Percentiles rank a stretch among this genome's conserved stretches.
Evolutionary conservation across 2,888 invertebrate genomes (phyloP).

Genomic region (Apamea anceps): DNA sequence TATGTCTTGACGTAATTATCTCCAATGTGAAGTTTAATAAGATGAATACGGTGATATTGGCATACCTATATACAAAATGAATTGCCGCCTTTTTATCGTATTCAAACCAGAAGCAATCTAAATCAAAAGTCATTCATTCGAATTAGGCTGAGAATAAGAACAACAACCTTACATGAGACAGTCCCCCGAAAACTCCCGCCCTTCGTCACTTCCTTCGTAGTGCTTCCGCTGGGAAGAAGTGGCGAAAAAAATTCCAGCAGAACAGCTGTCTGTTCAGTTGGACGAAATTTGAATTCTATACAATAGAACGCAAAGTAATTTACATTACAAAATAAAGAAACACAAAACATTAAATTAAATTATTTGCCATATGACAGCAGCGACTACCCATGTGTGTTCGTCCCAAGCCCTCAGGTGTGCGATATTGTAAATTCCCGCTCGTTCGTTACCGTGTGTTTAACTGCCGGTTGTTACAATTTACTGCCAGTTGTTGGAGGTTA

Average conservation of each 20-base stretch:
- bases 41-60: background rate
- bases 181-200: background rate
- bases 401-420: background rate
- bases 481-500: background rate
- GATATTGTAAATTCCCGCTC: slow-evolving; percentile 12
- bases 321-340: background rate
- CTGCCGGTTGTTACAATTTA: slow-evolving; percentile 5
- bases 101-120: background rate
- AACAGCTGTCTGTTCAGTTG: background rate
- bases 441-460: slow-evolving; percentile 17
- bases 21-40: background rate
- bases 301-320: background rate
- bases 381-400: background rate
- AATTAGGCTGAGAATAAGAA: background rate
- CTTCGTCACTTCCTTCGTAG: background rate
- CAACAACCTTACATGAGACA: too few relatives aligned
- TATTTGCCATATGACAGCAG: background rate
- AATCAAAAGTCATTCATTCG: background rate
- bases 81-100: too few relatives aligned
- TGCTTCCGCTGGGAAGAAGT: background rate
- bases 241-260: background rate
- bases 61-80: background rate
- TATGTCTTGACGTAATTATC: too few relatives aligned
- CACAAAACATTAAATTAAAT: background rate
- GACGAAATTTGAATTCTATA: background rate